A percentile compares a stretch with the other conserved stretches of the same genome.
Conservation (phyloP, 2,113 vertebrate species). For the Serilophus lunatus region DNA sequence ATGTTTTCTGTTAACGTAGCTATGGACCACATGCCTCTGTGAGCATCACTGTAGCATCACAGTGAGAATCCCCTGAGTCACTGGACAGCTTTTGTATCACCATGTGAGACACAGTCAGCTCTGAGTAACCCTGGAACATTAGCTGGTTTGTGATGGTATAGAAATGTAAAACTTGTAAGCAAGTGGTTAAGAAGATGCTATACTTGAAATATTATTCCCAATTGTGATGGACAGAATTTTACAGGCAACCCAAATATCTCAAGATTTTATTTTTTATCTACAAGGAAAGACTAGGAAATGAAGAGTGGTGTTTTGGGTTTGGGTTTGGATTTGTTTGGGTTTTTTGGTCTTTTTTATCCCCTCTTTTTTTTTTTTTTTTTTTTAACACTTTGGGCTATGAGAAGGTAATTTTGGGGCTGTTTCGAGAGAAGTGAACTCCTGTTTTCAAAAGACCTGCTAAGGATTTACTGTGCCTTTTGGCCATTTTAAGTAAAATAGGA, state of each 20-base stretch:
- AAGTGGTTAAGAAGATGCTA: neutral
- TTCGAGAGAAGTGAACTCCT: neutral
- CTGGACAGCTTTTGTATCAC: neutral
- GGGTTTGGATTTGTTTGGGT: neutral
- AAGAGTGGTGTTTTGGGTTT: neutral
- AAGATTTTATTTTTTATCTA: neutral
- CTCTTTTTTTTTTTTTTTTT: neutral
- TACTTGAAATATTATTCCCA: neutral
- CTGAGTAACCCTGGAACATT: neutral
- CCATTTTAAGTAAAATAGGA: neutral
- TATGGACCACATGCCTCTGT: neutral
- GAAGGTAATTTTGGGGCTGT: neutral
- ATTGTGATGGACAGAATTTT: neutral
- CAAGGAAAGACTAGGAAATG: neutral
- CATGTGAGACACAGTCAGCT: neutral
- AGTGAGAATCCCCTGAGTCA: neutral
- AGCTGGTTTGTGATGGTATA: neutral
- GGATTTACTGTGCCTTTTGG: neutral
- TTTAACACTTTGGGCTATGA: neutral
- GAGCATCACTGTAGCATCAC: neutral
- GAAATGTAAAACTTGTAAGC: neutral
- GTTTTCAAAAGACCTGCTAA: neutral
- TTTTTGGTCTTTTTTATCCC: neutral
- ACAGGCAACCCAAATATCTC: neutral
- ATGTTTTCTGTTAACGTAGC: neutral